phyloP scores from a whole-genome alignment of 2,797 vertebrate species.

The Rhabdomys pumilio region DNA sequence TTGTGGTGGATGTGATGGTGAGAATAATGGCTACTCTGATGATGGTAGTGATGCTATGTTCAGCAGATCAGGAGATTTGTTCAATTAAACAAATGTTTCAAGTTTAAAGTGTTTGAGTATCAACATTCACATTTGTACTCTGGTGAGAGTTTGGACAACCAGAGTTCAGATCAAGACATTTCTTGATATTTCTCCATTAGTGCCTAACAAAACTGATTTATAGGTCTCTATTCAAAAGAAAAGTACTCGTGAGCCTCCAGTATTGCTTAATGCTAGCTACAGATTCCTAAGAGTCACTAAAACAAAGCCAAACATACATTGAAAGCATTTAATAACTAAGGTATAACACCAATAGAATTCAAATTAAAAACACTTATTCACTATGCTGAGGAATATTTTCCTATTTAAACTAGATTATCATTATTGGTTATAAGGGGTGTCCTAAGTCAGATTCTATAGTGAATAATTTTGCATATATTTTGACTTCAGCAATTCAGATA shows the following conservation, averaged over 20 bases:
- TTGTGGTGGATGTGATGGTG: not conserved
- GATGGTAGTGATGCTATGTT: not conserved
- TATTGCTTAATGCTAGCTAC: slow-evolving; percentile 17
- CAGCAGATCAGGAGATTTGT: not conserved
- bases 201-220: not conserved
- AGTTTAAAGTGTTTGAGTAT: not conserved
- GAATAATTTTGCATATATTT: slow-evolving; percentile 52
- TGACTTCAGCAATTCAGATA: slow-evolving; percentile 79
- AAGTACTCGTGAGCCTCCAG: not conserved
- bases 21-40: not conserved
- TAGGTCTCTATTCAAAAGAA: not conserved
- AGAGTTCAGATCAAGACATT: not conserved
- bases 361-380: slow-evolving; percentile 73
- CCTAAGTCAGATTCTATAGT: slow-evolving; percentile 53
- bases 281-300: slow-evolving; percentile 65
- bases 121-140: not conserved
- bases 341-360: slow-evolving; percentile 60
- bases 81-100: not conserved
- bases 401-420: slow-evolving; percentile 36
- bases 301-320: slow-evolving; percentile 36
- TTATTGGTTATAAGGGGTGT: slow-evolving; percentile 57
- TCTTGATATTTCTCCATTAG: not conserved
- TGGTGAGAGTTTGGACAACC: not conserved
- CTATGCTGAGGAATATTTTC: not conserved
- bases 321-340: slow-evolving; percentile 68